These are phyloP conservation scores for Synanceia verrucosa DNA, from an alignment of 2,797 vertebrate species.

Conservation along the genomic window DNA sequence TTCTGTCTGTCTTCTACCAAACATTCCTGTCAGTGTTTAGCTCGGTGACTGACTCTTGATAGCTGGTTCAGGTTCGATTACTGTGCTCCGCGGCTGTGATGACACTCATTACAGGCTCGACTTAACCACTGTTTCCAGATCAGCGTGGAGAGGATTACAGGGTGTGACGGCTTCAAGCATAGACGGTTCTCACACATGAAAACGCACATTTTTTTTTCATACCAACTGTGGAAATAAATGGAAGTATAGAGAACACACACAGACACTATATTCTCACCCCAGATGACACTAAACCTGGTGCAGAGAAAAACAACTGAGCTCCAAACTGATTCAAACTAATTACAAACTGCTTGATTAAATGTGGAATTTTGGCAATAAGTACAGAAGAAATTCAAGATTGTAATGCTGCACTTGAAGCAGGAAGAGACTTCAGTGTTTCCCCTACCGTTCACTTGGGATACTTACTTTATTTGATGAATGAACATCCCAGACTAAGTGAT, in stretches of 20 bases:
- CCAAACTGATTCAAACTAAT: background rate
- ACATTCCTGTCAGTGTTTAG: background rate
- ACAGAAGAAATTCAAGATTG: background rate
- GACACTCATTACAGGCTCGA: constrained; percentile 37
- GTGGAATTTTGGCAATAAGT: background rate
- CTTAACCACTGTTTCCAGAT: constrained; percentile 47
- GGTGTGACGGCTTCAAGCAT: constrained; percentile 9
- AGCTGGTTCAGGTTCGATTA: constrained; percentile 22
- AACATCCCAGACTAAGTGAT: background rate
- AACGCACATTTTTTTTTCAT: background rate
- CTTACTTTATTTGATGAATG: no score
- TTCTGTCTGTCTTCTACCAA: background rate
- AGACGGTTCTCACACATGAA: background rate
- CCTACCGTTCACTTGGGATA: no score
- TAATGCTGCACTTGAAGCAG: background rate
- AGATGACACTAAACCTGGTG: background rate
- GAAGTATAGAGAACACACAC: background rate
- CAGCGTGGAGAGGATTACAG: constrained; percentile 21
- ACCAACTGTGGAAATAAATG: background rate
- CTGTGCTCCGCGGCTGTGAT: constrained; percentile 22
- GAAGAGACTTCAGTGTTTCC: background rate
- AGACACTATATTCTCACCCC: background rate
- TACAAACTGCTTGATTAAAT: background rate
- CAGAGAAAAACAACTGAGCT: background rate
- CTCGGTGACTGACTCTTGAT: background rate